Conservation (phyloP, 2,797 vertebrate species). For the Hylomyscus alleni region DNA sequence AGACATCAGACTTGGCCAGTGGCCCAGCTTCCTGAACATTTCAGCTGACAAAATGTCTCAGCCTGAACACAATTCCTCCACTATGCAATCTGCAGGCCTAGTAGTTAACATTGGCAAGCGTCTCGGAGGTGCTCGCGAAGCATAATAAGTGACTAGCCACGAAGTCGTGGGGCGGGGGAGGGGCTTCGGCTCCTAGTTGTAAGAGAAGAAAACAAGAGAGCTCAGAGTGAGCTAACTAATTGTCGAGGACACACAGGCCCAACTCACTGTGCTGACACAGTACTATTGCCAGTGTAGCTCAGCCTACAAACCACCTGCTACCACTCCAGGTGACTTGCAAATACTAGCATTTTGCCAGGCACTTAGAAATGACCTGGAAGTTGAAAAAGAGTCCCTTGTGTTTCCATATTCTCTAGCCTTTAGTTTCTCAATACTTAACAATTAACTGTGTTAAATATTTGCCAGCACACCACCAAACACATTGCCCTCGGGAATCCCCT, state of each 20-base stretch:
- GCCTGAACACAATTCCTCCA: conserved; percentile 80
- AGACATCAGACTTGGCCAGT: conserved; percentile 77
- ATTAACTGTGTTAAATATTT: conserved; percentile 41
- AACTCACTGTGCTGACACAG: not conserved
- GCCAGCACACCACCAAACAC: not conserved
- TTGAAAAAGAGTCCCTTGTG: conserved; percentile 14
- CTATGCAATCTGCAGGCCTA: conserved; percentile 75
- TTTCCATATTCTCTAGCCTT: conserved; percentile 10
- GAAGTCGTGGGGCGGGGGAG: conserved; percentile 58
- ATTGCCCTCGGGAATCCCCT: not conserved
- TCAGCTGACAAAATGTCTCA: conserved; percentile 81
- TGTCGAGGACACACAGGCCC: conserved; percentile 53
- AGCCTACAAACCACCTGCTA: not conserved
- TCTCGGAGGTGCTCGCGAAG: conserved; percentile 59
- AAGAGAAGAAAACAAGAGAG: conserved; percentile 22
- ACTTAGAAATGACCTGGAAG: not conserved
- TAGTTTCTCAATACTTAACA: not conserved
- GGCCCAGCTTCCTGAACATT: conserved; percentile 80
- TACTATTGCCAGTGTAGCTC: not conserved
- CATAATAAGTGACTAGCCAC: conserved; percentile 77
- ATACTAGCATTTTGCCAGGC: not conserved
- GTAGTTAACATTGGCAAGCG: conserved; percentile 74
- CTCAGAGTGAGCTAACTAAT: conserved; percentile 47
- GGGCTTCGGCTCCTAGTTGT: conserved; percentile 21
- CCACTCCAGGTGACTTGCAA: not conserved